Percentiles rank a stretch among this genome's conserved stretches.
These are phyloP conservation scores for Cassiopea andromeda DNA, from an alignment of 30 jellyfish, hydroid and myxozoan genomes.

Conservation along the genomic window DNA sequence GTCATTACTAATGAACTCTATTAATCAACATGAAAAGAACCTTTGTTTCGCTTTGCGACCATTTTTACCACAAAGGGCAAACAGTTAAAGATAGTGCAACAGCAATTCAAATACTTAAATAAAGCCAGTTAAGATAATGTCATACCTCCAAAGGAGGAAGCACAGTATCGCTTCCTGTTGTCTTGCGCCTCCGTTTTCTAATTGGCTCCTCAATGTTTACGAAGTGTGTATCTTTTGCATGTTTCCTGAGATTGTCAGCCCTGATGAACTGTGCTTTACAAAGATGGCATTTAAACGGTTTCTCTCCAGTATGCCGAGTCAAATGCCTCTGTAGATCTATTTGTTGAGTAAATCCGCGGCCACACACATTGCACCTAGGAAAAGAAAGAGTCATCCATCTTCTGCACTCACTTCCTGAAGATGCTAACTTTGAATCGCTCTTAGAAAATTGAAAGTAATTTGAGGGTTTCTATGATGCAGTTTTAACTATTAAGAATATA, in stretches of 20 bases:
- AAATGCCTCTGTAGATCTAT: slow-evolving; percentile 96
- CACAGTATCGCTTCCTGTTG: slow-evolving; percentile 98
- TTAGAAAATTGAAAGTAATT: too few relatives aligned
- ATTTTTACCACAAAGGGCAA: too few relatives aligned
- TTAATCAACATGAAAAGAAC: too few relatives aligned
- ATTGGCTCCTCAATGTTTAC: slow-evolving; percentile 97
- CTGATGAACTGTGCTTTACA: slow-evolving; percentile 99
- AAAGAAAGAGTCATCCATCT: not conserved
- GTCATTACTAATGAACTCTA: too few relatives aligned
- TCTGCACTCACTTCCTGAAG: not conserved
- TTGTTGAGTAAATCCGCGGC: slow-evolving; percentile 99
- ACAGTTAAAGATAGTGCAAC: too few relatives aligned
- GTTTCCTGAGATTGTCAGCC: slow-evolving; percentile 96
- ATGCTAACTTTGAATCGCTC: too few relatives aligned
- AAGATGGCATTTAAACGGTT: slow-evolving; percentile 97
- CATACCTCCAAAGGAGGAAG: slow-evolving; percentile 95
- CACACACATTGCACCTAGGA: slow-evolving; percentile 96
- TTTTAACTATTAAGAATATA: too few relatives aligned
- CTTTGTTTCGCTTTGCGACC: too few relatives aligned
- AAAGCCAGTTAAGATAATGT: not conserved
- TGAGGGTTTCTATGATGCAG: too few relatives aligned
- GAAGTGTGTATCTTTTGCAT: slow-evolving; percentile 94
- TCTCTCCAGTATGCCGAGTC: slow-evolving; percentile 99
- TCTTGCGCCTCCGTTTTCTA: slow-evolving; percentile 93
- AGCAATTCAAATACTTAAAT: too few relatives aligned